Evolutionary conservation across 2,797 vertebrate species (phyloP), one percentile per base, ranked within the genome.

Genomic region (Mallotus villosus): DNA sequence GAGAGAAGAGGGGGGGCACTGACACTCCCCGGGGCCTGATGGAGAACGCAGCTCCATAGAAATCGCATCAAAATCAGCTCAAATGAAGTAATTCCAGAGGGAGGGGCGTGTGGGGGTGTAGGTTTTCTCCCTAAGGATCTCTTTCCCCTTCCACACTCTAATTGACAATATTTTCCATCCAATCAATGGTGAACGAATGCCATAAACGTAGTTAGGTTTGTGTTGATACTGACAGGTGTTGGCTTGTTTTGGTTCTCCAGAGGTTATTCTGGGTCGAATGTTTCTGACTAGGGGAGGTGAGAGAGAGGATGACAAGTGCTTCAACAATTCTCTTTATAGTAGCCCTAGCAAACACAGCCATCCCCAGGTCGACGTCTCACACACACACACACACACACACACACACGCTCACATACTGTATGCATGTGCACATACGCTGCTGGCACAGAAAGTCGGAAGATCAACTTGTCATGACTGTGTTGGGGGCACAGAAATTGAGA

Each of bases 301-400:
- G 84, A 89, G 86, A 67, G 46, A 83, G 85, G 85, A 80, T 78
- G 84, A 89, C 85, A 78, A 84, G 82, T 77, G 86, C 85, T 87
- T 82, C 83, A 77, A 79, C 81, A 81, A 82, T 83, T 82, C 82
- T 83, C 82, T 68, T 79, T 81, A 87, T 89, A 53, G 83, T 79
- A 88, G 83, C 78, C 78, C 85, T 87, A 85, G 88, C 87, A 86
- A 75, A 86, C 82, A 83, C 63, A 41, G 34, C 63, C 34, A 9
- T 41, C 63, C n/a, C 63, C 37, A 46, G 37, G 24, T 37, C 37
- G 8, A 65, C 21, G 21, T 14, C 75, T 69, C 67, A 64, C 29
- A 64, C 68, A 34, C 59, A 71, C 60, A 41, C 59, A 24, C 59
- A 24, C 59, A 61, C 24, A 27, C 59, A 5, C 21, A 16, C 59